Evolutionary conservation across 1,140 invertebrate genomes (phyloP), one percentile per base, ranked within the genome.

Genomic region (Arion vulgaris): DNA sequence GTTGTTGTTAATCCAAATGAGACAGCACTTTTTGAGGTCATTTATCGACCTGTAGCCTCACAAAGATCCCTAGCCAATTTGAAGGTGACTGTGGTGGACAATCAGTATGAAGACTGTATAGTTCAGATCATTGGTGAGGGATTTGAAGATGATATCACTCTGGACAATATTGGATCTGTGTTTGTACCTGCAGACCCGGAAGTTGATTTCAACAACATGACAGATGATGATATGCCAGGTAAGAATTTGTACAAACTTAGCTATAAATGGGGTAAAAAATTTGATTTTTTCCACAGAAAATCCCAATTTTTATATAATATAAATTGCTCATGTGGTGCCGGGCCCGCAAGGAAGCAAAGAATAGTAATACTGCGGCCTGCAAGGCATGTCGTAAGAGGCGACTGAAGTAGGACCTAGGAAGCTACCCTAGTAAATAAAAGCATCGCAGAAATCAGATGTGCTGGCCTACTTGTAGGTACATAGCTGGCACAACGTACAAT

Each of bases 41-140:
- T 87, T 28, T 93, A 88, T 84, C 84, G 85, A 51, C 92, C 92
- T 17, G 69, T 34, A 19, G 49, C 83, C 39, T 83, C 89, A 13
- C 88, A 90, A 77, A 84, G 91, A 66, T 92, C 90, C 19, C 89
- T 90, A 84, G 92, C 86, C 19, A 88, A 90, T 38, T 79, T 93
- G 9, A 87, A 89, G 23, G 68, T 93, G 23, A 87, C 87, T 2
- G 91, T 93, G 15, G 87, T 90, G 36, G 90, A 92, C 84, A 93
- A 93, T 83, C 91, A 92, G 89, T 93, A 92, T 85, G 92, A 93
- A 71, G 91, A 92, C 71, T 90, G 89, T 13, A 83, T 92, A 13
- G 86, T 93, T 26, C 91, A 92, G 86, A 80, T 92, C 72, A 89
- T 92, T 13, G 92, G 91, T 0, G 92, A 92, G 79, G 91, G 92